Conservation (phyloP, 2,113 vertebrate species). For the Leucopsar rothschildi region DNA sequence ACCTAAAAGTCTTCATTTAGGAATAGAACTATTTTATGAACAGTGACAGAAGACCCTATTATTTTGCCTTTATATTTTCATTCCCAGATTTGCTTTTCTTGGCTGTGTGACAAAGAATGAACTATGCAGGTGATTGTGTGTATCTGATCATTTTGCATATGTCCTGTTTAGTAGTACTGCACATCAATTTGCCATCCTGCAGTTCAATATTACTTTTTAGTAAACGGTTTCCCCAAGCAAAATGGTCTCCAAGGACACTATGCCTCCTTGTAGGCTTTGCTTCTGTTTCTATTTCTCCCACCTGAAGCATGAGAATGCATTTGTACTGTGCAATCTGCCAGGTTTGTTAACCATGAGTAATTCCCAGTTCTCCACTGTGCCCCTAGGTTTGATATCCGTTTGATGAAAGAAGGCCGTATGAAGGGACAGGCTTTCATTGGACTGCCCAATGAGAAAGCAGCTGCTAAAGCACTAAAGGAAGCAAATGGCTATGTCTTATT, state of each 20-base stretch:
- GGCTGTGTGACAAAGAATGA: not conserved
- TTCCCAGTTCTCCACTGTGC: not conserved
- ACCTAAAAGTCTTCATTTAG: not conserved
- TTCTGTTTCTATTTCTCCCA: not conserved
- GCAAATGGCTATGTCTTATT: slow-evolving; percentile 91
- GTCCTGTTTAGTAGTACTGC: not conserved
- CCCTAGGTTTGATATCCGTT: slow-evolving; percentile 92
- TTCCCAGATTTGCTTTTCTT: not conserved
- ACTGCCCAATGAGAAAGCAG: slow-evolving; percentile 89
- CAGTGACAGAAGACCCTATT: not conserved
- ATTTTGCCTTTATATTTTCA: not conserved
- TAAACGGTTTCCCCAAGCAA: not conserved
- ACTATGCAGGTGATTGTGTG: not conserved
- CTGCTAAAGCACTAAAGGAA: slow-evolving; percentile 91
- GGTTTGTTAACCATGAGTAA: not conserved
- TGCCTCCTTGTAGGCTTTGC: not conserved
- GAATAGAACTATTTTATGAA: not conserved
- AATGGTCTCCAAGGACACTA: not conserved
- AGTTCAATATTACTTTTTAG: not conserved
- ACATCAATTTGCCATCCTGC: not conserved
- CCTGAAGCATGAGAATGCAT: not conserved
- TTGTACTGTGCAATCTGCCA: not conserved
- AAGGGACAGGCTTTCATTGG: slow-evolving; percentile 97
- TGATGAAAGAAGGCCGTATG: slow-evolving; percentile 99
- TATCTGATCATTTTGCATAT: not conserved